These are phyloP conservation scores for Bradypus variegatus DNA, from an alignment of 2,797 vertebrate genomes.

Conservation along the genomic window DNA sequence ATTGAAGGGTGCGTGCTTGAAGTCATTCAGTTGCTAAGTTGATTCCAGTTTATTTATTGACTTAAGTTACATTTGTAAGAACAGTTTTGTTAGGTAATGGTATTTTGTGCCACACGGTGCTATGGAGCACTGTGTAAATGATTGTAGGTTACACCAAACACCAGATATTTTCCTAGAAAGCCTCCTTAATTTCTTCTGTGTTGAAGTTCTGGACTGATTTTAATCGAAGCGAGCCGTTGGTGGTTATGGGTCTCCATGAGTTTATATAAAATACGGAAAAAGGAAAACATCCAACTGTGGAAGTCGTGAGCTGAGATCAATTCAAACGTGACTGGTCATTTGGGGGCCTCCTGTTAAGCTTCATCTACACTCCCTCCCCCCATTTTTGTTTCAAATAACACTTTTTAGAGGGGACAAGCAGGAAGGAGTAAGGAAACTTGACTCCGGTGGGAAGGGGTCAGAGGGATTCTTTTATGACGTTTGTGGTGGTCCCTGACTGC, in stretches of 20 bases:
- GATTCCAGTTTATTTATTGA: neutral
- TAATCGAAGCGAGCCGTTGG: slow-evolving; percentile 22
- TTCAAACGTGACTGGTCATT: neutral
- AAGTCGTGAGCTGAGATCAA: neutral
- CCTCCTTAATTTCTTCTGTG: neutral
- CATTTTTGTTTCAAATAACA: slow-evolving; percentile 37
- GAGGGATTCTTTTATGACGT: neutral
- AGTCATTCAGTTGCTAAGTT: neutral
- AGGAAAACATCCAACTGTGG: neutral
- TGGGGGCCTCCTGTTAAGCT: neutral
- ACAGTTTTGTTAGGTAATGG: neutral
- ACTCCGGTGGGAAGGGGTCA: neutral
- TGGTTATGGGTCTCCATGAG: neutral
- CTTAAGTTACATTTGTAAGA: neutral
- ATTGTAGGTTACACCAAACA: neutral
- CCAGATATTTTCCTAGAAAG: neutral
- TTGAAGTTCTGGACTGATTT: slow-evolving; percentile 6
- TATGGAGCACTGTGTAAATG: neutral
- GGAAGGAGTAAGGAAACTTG: neutral
- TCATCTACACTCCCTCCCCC: neutral
- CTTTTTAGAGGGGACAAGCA: neutral
- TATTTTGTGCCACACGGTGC: neutral
- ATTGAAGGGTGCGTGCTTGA: neutral
- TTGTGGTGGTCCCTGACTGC: neutral
- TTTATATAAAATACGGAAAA: slow-evolving; percentile 7